Evolutionary conservation across 2,797 vertebrate species (phyloP), one percentile per base, ranked within the genome.

Genomic region (Nyctalus aviator): DNA sequence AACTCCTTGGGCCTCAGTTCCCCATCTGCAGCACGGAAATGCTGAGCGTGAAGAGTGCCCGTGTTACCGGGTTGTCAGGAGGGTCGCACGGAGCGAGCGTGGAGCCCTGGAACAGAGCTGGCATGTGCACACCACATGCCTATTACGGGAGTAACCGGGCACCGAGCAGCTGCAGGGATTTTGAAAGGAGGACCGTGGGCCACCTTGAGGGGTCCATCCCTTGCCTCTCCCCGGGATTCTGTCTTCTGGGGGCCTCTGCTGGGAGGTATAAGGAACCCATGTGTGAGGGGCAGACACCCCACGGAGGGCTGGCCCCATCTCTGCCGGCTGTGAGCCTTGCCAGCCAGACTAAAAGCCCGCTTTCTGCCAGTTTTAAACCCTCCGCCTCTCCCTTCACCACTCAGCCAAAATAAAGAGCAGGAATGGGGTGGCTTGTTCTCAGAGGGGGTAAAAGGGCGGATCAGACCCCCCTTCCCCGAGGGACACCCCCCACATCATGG

Each of bases 61-160:
- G 0, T 0, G 44, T 5, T 3, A 10, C 4, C 4, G 32, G 37
- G 30, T 1, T 20, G 23, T 37, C 27, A 8, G n/a, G 73, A 81
- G 37, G 81, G 11, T n/a, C 14, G 18, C 18, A 17, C 27, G 2
- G 20, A 37, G 5, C 0, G 8, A 3, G 2, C 0, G 2, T 0
- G 23, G 23, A 37, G 27, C 62, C 48, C 20, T 30, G 21, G 46
- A 7, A 10, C 3, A 3, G 13, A 3, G 64, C 59, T n/a, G 66
- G 69, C 32, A 3, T 1, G 1, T 17, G 1, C 1, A 7, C 0
- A 0, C 41, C 57, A 1, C 0, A 1, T 57, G 9, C 2, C 17
- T 0, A 4, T 4, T 0, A 15, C 2, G 25, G 84, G 23, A 18
- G 25, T 10, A 15, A 5, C 18, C 1, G 3, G 12, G 78, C 0